Conservation (phyloP, 2,113 vertebrate genomes). For the Acinonyx jubatus region DNA sequence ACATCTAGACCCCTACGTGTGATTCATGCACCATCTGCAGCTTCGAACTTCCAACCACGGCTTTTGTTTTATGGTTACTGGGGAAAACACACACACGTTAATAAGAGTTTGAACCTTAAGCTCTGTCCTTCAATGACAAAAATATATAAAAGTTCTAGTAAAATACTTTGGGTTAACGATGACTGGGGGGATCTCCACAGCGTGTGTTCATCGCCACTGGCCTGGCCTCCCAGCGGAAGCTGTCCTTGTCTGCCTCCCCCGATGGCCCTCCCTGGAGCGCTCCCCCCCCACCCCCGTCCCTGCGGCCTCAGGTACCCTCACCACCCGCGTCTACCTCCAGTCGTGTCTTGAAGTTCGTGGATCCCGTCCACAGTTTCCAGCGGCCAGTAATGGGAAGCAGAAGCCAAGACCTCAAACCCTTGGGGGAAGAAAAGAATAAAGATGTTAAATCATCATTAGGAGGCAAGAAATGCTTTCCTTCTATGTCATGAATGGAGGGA, state of each 20-base stretch:
- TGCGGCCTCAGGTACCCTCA: neutral
- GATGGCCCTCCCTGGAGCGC: neutral
- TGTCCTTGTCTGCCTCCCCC: neutral
- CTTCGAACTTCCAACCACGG: no score
- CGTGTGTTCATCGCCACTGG: rapidly evolving
- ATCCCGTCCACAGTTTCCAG: constrained; percentile 94
- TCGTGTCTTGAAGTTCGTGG: constrained; percentile 89
- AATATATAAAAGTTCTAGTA: neutral
- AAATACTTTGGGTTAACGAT: constrained; percentile 13
- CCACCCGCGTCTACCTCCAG: constrained; percentile 87
- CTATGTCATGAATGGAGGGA: rapidly evolving
- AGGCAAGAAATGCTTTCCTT: neutral
- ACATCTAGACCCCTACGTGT: rapidly evolving
- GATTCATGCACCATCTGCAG: rapidly evolving
- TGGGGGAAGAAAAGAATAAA: constrained; percentile 65
- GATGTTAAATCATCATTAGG: rapidly evolving
- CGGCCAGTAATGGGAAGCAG: constrained; percentile 97
- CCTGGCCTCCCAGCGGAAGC: neutral
- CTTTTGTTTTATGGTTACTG: neutral
- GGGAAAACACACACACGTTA: neutral
- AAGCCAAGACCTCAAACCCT: constrained; percentile 94
- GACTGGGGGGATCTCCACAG: neutral
- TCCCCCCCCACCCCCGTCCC: neutral
- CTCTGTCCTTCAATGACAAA: constrained; percentile 33
- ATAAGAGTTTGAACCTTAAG: neutral